phyloP scores from a whole-genome alignment of 2,888 invertebrate species.

The Leucania comma region DNA sequence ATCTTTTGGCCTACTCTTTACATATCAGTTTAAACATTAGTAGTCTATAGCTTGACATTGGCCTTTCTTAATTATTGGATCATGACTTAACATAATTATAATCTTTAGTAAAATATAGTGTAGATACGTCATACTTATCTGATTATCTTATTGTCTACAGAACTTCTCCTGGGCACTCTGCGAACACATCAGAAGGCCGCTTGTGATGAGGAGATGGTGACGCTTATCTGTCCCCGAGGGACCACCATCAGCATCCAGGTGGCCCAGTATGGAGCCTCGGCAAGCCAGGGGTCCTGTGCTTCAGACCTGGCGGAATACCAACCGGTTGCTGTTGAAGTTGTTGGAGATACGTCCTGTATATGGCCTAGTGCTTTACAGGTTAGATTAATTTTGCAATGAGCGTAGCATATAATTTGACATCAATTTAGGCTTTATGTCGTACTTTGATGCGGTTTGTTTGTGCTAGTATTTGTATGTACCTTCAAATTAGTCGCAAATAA shows the following conservation, averaged over 20 bases:
- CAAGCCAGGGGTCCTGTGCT: constrained; percentile 86
- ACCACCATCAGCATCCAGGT: constrained; percentile 97
- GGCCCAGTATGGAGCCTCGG: constrained; percentile 96
- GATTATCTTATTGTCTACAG: constrained; percentile 91
- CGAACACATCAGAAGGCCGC: constrained; percentile 97
- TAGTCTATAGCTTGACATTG: too few relatives aligned
- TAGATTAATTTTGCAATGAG: constrained; percentile 67
- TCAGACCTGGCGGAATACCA: constrained; percentile 88
- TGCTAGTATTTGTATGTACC: too few relatives aligned
- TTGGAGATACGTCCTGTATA: constrained; percentile 93
- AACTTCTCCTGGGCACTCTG: constrained; percentile 96
- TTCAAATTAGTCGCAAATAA: too few relatives aligned
- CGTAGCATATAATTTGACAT: neutral
- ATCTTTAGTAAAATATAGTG: too few relatives aligned
- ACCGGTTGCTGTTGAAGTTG: constrained; percentile 87
- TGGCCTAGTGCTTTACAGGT: constrained; percentile 96
- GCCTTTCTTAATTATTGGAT: too few relatives aligned
- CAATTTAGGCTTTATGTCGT: neutral
- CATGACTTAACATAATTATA: too few relatives aligned
- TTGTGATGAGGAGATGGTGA: constrained; percentile 97
- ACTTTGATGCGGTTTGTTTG: too few relatives aligned
- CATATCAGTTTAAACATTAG: neutral
- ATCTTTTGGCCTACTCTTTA: neutral
- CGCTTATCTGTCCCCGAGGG: constrained; percentile 96
- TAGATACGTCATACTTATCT: too few relatives aligned